Base-by-base conservation (phyloP, 64 coral and sea anemone genomes). In the Pocillopora verrucosa region DNA sequence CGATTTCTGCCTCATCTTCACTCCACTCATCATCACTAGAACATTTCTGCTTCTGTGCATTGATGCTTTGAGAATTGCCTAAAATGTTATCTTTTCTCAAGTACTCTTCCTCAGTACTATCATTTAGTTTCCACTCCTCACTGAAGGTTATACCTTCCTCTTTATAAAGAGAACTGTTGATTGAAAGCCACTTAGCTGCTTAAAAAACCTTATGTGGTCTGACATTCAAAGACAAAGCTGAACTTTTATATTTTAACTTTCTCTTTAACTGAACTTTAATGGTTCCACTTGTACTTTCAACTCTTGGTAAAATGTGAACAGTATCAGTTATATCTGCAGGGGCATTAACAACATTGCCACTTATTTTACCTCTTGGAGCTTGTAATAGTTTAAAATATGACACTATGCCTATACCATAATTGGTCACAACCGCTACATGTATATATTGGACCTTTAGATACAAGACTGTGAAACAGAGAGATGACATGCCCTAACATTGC, bases 261-360 rank as follows among this genome's bases (percentile, higher is more conserved):
- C 77, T 80, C 41, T 80, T 80, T 37, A 80, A 58, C 24, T 80
- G 24, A 37, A 80, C 1, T 58, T 80, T 80, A 22, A 80, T 80
- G 41, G 77, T 80, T 20, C 19, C 56, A 36, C 10, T 30, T 80
- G 17, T 0, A 56, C 56, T 80, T 80, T 37, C 19, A 20, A 80
- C 19, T 22, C 56, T 20, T 51, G 77, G 77, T 58, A 80, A 45
- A 34, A 80, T 80, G 56, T 22, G 19, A 35, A 58, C 77, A 35
- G 77, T 80, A 51, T 80, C 24, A 51, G 56, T 22, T 9, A 80
- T 58, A 80, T 80, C 56, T 51, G 77, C 77, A 35, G 77, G 77
- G 11, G 1, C 77, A 80, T 80, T 80, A 13, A 80, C 77, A 80
- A 80, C 77, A 80, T 80, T 80, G 35, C 26, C 77, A 80, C 41